Evolutionary conservation across 2,888 invertebrate genomes (phyloP).

Genomic region (Scotopteryx bipunctaria): DNA sequence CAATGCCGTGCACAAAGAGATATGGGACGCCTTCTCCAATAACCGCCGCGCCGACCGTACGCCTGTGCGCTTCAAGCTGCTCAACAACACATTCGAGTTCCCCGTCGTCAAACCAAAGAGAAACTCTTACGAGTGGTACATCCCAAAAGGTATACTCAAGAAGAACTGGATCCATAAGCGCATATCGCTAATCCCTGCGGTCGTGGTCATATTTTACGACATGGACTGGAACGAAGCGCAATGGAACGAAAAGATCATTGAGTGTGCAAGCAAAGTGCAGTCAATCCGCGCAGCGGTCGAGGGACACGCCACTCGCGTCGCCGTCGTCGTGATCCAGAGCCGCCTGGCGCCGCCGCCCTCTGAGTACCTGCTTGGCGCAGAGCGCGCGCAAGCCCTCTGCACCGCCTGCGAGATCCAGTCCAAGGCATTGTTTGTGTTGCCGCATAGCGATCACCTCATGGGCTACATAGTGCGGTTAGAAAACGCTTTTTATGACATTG

Average conservation of each 20-base stretch:
- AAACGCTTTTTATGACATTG: slow-evolving; percentile 96
- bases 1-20: slow-evolving; percentile 93
- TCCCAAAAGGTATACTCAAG: slow-evolving; percentile 96
- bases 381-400: slow-evolving; percentile 95
- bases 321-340: slow-evolving; percentile 95
- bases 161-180: slow-evolving; percentile 98
- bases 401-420: slow-evolving; percentile 95
- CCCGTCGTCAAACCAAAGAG: slow-evolving; percentile 93
- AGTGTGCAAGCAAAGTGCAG: slow-evolving; percentile 95
- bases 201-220: slow-evolving; percentile 97
- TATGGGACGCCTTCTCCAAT: slow-evolving; percentile 96
- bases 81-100: slow-evolving; percentile 93
- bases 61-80: slow-evolving; percentile 91
- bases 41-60: slow-evolving; percentile 92
- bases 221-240: slow-evolving; percentile 98
- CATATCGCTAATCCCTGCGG: slow-evolving; percentile 93
- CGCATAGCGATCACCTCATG: slow-evolving; percentile 94
- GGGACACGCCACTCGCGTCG: slow-evolving; percentile 89
- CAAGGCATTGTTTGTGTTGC: slow-evolving; percentile 96
- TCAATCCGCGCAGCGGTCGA: slow-evolving; percentile 89
- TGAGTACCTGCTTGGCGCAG: slow-evolving; percentile 93
- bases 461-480: slow-evolving; percentile 91
- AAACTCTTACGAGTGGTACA: slow-evolving; percentile 97
- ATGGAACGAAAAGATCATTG: slow-evolving; percentile 97
- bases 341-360: slow-evolving; percentile 89